Conservation (phyloP, 1,140 invertebrate genomes). For the Cotesia chilonis region DNA sequence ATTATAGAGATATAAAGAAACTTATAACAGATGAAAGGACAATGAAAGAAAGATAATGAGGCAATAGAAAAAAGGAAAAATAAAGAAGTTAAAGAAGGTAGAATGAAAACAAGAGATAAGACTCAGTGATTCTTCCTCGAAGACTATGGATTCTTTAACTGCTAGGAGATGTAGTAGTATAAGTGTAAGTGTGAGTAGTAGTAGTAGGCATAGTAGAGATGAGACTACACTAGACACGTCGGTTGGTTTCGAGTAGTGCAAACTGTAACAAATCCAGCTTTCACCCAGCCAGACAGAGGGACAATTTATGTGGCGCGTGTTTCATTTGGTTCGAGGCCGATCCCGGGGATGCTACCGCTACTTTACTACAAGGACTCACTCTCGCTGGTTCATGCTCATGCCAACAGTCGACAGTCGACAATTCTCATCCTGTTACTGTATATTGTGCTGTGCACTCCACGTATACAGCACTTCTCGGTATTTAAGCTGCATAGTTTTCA, state of each 20-base stretch:
- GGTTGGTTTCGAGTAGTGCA: conserved; percentile 53
- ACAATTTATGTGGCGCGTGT: conserved; percentile 66
- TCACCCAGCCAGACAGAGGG: conserved; percentile 62
- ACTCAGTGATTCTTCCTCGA: conserved; percentile 36
- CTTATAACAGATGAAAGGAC: conserved; percentile 26
- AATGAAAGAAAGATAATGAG: conserved; percentile 52
- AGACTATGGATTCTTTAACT: conserved; percentile 50
- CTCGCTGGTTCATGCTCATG: conserved; percentile 4
- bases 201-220: no score
- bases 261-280: conserved; percentile 68
- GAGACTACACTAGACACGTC: conserved; percentile 42
- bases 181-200: no score
- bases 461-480: no score
- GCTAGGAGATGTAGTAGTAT: conserved; percentile 14
- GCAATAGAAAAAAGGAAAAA: conserved; percentile 32
- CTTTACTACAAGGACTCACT: conserved; percentile 51
- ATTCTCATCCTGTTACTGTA: not conserved
- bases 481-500: no score
- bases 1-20: conserved; percentile 24
- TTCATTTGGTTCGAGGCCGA: conserved; percentile 61
- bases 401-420: not conserved
- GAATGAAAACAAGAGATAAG: conserved; percentile 23
- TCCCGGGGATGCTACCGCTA: conserved; percentile 50
- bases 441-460: no score
- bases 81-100: conserved; percentile 33